These are phyloP conservation scores for Pissodes strobi DNA, from an alignment of 1,140 invertebrate species.

Conservation along the genomic window DNA sequence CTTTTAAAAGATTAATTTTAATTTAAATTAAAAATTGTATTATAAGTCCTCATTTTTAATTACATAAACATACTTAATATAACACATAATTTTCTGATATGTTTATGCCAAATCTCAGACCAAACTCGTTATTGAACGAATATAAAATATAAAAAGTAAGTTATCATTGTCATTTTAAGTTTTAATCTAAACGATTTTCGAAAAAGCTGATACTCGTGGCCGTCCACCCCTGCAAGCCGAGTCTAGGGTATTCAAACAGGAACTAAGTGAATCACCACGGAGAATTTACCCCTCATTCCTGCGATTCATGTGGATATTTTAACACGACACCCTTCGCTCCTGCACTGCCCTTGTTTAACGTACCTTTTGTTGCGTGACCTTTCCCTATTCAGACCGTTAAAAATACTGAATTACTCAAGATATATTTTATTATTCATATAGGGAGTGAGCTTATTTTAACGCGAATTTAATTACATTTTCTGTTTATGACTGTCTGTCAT, in stretches of 20 bases:
- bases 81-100: too few relatives aligned
- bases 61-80: too few relatives aligned
- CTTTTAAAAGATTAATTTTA: too few relatives aligned
- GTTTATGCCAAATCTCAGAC: too few relatives aligned
- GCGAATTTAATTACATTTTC: conserved; percentile 16
- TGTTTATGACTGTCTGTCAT: not conserved
- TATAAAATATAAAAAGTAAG: too few relatives aligned
- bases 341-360: conserved; percentile 42
- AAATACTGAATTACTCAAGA: conserved; percentile 28
- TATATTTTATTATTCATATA: conserved; percentile 21
- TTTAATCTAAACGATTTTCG: too few relatives aligned
- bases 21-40: too few relatives aligned
- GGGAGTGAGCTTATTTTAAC: conserved; percentile 10
- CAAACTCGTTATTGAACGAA: too few relatives aligned
- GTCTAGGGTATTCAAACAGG: conserved; percentile 8
- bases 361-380: conserved; percentile 41
- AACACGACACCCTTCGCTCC: conserved; percentile 26
- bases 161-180: too few relatives aligned
- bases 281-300: conserved; percentile 34
- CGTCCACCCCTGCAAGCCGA: not conserved
- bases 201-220: too few relatives aligned
- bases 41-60: too few relatives aligned
- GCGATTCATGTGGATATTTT: conserved; percentile 33
- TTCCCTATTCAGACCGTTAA: conserved; percentile 17
- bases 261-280: conserved; percentile 38